Evolutionary conservation across 2,888 invertebrate species (phyloP), one percentile per base, ranked within the genome.

Genomic region (Amphipyra berbera): DNA sequence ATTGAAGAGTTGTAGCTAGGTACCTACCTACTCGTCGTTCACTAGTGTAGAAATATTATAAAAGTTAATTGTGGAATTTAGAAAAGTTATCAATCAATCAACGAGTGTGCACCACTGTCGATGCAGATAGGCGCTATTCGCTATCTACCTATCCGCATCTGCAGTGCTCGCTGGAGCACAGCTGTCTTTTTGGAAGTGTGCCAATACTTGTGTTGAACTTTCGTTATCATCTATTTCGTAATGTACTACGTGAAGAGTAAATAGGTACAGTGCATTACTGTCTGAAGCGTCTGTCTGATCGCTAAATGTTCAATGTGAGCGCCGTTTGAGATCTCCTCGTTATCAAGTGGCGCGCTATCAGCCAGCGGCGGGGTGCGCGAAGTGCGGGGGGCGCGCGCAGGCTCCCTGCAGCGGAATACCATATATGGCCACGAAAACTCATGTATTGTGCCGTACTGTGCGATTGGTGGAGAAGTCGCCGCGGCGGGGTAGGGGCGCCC

Each of bases 391-490:
- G 73, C 82, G 80, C 88, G 92, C 95, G 93, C 89, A 92, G 90
- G 85, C 95, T 95, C 95, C 95, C 94, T 95, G 93, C 95, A 96
- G 95, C 95, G 95, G 84, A 91, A 89, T 89, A 88, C 89, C 92
- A 90, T 88, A 91, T 93, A 93, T 92, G 93, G 93, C 85, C 88
- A 90, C 91, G 89, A 92, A 90, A 89, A 86, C 86, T 88, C 91
- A 86, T 82, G 85, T 86, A 96, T 95, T 93, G 94, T 94, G 91
- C 95, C 84, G 84, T 84, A 96, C 95, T 91, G 93, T 93, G 91
- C 95, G 93, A 96, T 96, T 96, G 96, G 96, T 90, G 90, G 95
- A 92, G 86, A 88, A 85, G 85, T 85, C 82, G 84, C 87, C 80
- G 88, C 86, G 86, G 90, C 86, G 93, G 95, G 95, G 95, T 94